Evolutionary conservation across 2,113 vertebrate genomes (phyloP), one percentile per base, ranked within the genome.

Genomic region (Monopterus albus): DNA sequence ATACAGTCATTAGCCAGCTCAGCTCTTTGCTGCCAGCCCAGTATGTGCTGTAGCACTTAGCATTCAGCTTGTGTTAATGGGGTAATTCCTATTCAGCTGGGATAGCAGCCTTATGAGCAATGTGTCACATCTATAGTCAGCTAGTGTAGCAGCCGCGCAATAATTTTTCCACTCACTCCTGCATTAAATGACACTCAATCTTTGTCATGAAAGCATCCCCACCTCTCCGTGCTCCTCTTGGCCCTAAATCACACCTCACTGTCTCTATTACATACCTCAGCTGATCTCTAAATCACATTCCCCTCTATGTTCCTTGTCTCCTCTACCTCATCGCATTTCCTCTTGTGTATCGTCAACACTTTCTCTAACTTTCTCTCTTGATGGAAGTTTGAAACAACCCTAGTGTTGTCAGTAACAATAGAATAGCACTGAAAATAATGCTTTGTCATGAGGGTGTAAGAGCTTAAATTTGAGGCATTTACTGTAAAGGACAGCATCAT

Each of bases 31-130:
- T 73, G 64, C 71, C 75, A 50, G 60, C 67, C 61, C 82, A 74
- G 79, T 85, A 80, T 78, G 80, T 75, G 72, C 74, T 7, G 71
- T 63, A 68, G 81, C 77, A 68, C 83, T 82, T 84, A 86, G 83
- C 75, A 83, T 87, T 85, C 78, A 81, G 79, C 58, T 20, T 5
- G 80, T 52, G 59, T 59, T 87, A 89, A 90, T 89, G 75, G 65
- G 75, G 78, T 82, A 67, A 84, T 90, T 90, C 83, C 79, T 81
- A 90, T 90, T 89, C 89, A 78, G 81, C 75, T n/a, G 72, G 72
- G 74, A 76, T 75, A 77, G 87, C 77, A 28, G 67, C 81, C 61
- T 50, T 56, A 78, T 83, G 83, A 87, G 72, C 57, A 39, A 87
- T 84, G 81, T 79, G 75, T 83, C 83, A 78, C 87, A 85, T 85